Base-by-base conservation (phyloP, 2,888 invertebrate species). In the Heteromurus nitidus region DNA sequence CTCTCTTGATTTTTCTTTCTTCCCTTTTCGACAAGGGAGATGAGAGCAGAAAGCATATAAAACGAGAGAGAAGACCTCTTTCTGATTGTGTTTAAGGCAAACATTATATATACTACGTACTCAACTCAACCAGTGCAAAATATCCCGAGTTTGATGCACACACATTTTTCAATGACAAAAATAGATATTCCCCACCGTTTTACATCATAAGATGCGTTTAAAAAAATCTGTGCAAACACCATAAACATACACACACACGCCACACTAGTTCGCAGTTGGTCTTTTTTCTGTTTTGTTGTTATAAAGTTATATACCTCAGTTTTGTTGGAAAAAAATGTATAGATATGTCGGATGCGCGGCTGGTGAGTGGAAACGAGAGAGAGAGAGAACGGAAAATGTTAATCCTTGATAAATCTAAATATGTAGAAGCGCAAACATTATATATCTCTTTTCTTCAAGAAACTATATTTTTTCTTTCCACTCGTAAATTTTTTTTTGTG, bases 151-250 rank as follows among this genome's bases (percentile, higher is more conserved):
- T 77, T 77, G 81, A 82, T 85, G 82, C 83, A 86, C 72, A 83
- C 81, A 83, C 80, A 83, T 84, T 85, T 86, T 84, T 85, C 79
- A 85, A 84, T 86, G 85, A 86, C 85, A 84, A 86, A 86, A 86
- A 86, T 86, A 86, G 85, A 86, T 84, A 85, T 86, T 75, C 83
- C 76, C 84, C 65, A 68, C 80, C 55, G 62, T 64, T 74, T 69
- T 80, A 80, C 74, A 69, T 80, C 73, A 73, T 80, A 65, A 55
- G 60, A 62, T 42, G 65, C 24, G 42, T 22, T 13, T 44, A 42
- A 42, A 62, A 62, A 62, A 65, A 65, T 65, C 22, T 26, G 18
- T 18, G 30, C 1, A 62, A 62, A 3, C 16, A 62, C 24, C 36
- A 64, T 44, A 62, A 62, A 73, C 73, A 62, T 18, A 28, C 42